Evolutionary conservation across 1,140 invertebrate genomes (phyloP).

Genomic region (Macrocentrus cingulum): DNA sequence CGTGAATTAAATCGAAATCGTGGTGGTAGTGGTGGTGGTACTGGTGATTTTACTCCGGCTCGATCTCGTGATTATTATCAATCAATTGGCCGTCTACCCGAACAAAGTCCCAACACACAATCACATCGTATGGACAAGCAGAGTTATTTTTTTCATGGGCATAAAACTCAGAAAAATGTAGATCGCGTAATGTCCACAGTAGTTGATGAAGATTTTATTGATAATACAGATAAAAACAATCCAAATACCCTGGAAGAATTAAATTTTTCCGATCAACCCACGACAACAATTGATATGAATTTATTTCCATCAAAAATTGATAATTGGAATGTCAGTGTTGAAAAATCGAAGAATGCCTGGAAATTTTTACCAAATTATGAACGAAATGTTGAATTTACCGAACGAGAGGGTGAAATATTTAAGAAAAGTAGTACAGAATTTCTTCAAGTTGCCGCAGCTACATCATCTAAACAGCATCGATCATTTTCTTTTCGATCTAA

Average conservation of each 20-base stretch:
- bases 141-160: conserved; percentile 50
- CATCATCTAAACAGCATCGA: conserved; percentile 14
- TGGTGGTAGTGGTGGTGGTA: conserved; percentile 20
- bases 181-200: conserved; percentile 33
- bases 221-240: conserved; percentile 7
- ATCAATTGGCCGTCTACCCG: conserved; percentile 24
- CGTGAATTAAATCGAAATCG: conserved; percentile 35
- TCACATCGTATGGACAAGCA: conserved; percentile 42
- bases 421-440: conserved; percentile 40
- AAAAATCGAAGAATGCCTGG: not conserved
- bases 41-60: conserved; percentile 30
- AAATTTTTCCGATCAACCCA: too few species aligned
- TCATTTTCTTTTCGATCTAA: conserved; percentile 38
- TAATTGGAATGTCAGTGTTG: not conserved
- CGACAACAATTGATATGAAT: too few species aligned
- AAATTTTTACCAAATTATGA: not conserved
- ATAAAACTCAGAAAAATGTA: conserved; percentile 47
- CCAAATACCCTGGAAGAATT: too few species aligned
- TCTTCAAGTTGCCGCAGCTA: conserved; percentile 27
- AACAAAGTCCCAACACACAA: conserved; percentile 36
- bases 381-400: conserved; percentile 39
- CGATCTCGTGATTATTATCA: conserved; percentile 31
- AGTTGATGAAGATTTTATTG: conserved; percentile 30
- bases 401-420: conserved; percentile 43
- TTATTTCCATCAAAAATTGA: too few species aligned